Base-by-base conservation (phyloP, 2,113 vertebrate genomes). In the Peromyscus californicus region DNA sequence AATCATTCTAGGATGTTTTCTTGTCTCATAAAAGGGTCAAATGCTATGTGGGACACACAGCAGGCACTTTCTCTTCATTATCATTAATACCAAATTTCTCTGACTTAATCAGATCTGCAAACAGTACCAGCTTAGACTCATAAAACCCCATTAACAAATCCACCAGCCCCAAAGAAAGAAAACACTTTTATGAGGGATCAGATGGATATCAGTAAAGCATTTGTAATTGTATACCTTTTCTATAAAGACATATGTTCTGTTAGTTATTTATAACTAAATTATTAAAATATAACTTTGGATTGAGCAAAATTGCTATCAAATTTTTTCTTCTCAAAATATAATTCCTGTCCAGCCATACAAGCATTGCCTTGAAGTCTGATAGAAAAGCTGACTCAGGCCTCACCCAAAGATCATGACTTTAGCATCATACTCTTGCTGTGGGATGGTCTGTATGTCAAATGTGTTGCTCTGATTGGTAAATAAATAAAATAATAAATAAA, bases 301-400 rank as follows among this genome's bases (percentile, higher is more conserved):
- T 21, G 22, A 13, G 17, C 13, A 48, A 72, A 89, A 63, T 3
- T 51, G 24, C 39, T 42, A 36, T 8, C 7, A 29, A 70, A 3
- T 0, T 1, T 63, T 59, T n/a, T 5, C 7, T 67, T 3, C 7
- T 84, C 54, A 54, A 22, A 75, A 42, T 70, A 42, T 36, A 2
- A 15, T 78, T 51, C 17, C 31, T 48, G 17, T 7, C 3, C n/a
- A 54, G n/a, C 3, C 48, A 51, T 51, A 42, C 54, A 16, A 78
- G 15, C 1, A 15, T 29, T n/a, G 19, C 1, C 31, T 48, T 8
- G 0, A 51, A 70, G 17, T 21, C 1, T 1, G 6, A 21, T 4
- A 31, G 24, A 57, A 36, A 79, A 12, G 8, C 0, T 31, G 13
- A 31, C 19, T 63, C 16, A 48, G 15, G 7, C 1, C n/a, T 2